A percentile compares a stretch with the other conserved stretches of the same genome.
Evolutionary conservation across 2,113 vertebrate genomes (phyloP).

Genomic region (Sylvietta virens): DNA sequence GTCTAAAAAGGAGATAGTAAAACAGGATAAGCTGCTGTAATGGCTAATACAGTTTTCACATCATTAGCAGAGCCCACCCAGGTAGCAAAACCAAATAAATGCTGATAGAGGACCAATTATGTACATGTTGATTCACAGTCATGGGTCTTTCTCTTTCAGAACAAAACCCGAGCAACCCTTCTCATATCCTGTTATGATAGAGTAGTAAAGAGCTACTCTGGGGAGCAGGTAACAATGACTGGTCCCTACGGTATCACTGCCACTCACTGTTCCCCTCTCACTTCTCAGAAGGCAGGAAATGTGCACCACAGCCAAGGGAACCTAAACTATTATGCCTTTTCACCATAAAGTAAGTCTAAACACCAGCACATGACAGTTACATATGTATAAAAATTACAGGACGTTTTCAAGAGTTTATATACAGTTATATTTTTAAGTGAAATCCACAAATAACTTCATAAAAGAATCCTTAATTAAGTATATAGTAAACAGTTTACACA

Average conservation of each 20-base stretch:
- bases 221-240: not conserved
- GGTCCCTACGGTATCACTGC: not conserved
- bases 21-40: not conserved
- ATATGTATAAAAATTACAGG: not conserved
- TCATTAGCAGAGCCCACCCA: not conserved
- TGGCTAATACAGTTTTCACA: not conserved
- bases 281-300: not conserved
- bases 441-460: not conserved
- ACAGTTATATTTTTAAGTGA: not conserved
- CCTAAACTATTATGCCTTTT: not conserved
- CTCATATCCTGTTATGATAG: not conserved
- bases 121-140: not conserved
- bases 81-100: not conserved
- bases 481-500: not conserved
- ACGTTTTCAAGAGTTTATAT: not conserved
- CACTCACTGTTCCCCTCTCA: not conserved
- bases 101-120: not conserved
- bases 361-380: not conserved
- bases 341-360: not conserved
- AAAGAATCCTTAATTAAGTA: not conserved
- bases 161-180: not conserved
- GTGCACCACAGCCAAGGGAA: not conserved
- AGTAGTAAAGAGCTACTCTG: not conserved
- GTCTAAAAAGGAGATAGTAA: not conserved
- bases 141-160: not conserved